Evolutionary conservation across 2,797 vertebrate species (phyloP).

Genomic region (Propithecus deckenii): DNA sequence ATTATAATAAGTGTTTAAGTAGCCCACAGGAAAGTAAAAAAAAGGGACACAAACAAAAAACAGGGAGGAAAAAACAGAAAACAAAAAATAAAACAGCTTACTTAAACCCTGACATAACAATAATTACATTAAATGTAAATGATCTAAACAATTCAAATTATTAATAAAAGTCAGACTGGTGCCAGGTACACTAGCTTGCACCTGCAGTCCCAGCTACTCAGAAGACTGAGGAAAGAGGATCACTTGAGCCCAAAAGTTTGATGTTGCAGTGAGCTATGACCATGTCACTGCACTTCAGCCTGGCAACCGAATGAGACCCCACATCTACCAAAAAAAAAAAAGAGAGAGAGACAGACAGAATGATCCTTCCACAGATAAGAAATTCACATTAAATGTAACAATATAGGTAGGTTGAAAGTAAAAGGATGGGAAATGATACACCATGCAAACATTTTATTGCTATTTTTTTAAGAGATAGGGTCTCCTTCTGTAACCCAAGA

Average conservation of each 20-base stretch:
- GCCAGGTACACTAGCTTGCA: background rate
- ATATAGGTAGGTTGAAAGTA: background rate
- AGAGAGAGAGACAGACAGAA: background rate
- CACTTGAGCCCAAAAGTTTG: background rate
- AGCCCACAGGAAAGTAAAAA: background rate
- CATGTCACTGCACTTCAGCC: background rate
- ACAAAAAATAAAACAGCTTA: background rate
- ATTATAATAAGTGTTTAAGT: background rate
- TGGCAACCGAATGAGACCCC: background rate
- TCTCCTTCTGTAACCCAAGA: too few species aligned
- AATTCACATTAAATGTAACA: constrained; percentile 19
- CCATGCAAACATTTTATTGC: too few species aligned
- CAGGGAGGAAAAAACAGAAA: background rate
- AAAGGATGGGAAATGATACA: background rate
- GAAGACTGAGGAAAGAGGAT: background rate
- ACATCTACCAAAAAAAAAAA: too few species aligned
- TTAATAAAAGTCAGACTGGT: background rate
- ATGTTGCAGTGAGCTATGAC: background rate
- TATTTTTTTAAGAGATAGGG: too few species aligned
- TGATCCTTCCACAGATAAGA: background rate
- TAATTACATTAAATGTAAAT: background rate
- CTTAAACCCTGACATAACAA: background rate
- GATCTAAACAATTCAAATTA: background rate
- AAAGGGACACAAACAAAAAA: background rate
- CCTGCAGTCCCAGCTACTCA: background rate